Conservation (phyloP, 1,140 invertebrate genomes). For the Drosophila novamexicana region DNA sequence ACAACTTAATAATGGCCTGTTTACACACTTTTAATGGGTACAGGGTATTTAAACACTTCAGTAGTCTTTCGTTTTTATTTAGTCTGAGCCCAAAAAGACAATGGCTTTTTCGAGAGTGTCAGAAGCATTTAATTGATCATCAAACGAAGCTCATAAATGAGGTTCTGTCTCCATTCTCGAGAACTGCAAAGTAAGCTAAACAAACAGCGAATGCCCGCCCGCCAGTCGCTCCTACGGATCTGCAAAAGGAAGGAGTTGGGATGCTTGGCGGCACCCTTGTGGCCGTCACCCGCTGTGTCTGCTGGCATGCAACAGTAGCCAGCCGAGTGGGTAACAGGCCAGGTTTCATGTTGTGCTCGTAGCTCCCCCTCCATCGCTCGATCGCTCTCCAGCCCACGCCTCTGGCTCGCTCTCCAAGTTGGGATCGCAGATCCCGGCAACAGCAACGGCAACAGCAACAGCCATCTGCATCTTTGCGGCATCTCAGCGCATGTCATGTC, state of each 20-base stretch:
- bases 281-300: slow-evolving; percentile 13
- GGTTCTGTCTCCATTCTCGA: slow-evolving; percentile 7
- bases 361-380: background rate
- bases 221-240: background rate
- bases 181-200: slow-evolving; percentile 13
- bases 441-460: background rate
- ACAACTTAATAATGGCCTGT: background rate
- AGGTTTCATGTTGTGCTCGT: slow-evolving; percentile 4
- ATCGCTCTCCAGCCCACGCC: background rate
- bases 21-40: background rate
- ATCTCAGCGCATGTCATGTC: slow-evolving; percentile 77
- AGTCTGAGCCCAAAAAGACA: slow-evolving; percentile 3
- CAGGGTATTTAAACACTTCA: background rate
- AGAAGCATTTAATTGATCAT: slow-evolving; percentile 49
- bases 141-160: slow-evolving; percentile 38
- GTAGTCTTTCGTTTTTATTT: background rate
- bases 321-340: slow-evolving; percentile 5
- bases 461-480: slow-evolving; percentile 47
- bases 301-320: slow-evolving; percentile 16
- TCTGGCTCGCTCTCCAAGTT: background rate
- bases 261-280: slow-evolving; percentile 2
- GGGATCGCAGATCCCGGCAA: background rate
- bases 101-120: slow-evolving; percentile 26
- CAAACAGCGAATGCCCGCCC: slow-evolving; percentile 23
- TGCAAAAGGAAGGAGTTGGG: background rate